Evolutionary conservation across 2,797 vertebrate genomes (phyloP).

Genomic region (Leptatherina wallacei): DNA sequence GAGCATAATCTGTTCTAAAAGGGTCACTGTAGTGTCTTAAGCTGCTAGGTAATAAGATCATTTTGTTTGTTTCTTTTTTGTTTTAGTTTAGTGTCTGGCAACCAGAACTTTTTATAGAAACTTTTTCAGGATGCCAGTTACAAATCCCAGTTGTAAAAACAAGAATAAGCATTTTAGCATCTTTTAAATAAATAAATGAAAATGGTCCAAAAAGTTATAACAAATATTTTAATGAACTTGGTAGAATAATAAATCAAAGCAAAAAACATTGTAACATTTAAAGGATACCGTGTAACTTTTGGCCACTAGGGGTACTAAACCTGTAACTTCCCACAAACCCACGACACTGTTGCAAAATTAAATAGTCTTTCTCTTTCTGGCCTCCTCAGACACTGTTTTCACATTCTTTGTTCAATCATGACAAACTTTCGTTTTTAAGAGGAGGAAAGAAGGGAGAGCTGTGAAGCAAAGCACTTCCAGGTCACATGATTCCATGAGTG

Average conservation of each 20-base stretch:
- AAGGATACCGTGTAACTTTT: too few relatives aligned
- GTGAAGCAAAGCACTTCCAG: too few relatives aligned
- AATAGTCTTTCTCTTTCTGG: too few relatives aligned
- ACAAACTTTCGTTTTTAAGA: too few relatives aligned
- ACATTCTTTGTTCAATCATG: too few relatives aligned
- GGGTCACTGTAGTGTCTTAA: background rate
- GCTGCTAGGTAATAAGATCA: background rate
- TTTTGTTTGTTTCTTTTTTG: background rate
- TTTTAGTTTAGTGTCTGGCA: background rate
- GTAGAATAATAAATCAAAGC: background rate
- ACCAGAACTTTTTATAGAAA: background rate
- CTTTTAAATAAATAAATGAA: background rate
- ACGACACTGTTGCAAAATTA: too few relatives aligned
- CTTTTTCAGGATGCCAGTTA: background rate
- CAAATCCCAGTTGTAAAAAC: background rate
- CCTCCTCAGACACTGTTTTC: too few relatives aligned
- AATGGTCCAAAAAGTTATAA: background rate
- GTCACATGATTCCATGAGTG: too few relatives aligned
- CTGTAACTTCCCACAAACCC: too few relatives aligned
- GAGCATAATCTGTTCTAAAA: background rate
- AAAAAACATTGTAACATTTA: background rate
- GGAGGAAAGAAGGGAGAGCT: too few relatives aligned
- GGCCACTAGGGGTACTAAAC: too few relatives aligned
- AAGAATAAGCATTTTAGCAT: background rate
- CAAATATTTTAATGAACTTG: background rate